Evolutionary conservation across 2,888 invertebrate genomes (phyloP).

Genomic region (Patella caerulea): DNA sequence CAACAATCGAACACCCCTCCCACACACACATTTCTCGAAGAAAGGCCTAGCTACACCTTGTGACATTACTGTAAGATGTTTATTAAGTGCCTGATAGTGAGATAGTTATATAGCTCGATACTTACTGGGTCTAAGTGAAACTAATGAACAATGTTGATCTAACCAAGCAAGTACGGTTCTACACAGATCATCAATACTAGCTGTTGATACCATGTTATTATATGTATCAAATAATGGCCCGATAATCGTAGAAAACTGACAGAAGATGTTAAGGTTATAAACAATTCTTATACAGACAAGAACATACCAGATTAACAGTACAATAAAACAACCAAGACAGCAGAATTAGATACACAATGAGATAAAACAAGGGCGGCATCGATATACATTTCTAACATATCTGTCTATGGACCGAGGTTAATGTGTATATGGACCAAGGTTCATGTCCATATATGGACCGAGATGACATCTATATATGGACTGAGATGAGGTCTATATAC

Average conservation of each 20-base stretch:
- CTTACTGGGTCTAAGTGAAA: conserved; percentile 92
- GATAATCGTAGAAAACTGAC: conserved; percentile 91
- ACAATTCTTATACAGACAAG: no score
- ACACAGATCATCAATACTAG: conserved; percentile 91
- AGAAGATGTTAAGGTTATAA: no score
- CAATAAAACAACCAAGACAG: no score
- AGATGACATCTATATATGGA: no score
- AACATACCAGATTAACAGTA: no score
- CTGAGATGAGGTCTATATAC: no score
- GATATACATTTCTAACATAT: no score
- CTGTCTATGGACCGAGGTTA: no score
- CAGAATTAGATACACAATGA: no score
- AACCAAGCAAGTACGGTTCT: conserved; percentile 94
- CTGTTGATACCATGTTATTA: conserved; percentile 91
- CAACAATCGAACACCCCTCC: not conserved
- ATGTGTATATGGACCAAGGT: no score
- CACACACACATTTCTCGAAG: not conserved
- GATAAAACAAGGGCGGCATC: no score
- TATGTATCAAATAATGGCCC: conserved; percentile 91
- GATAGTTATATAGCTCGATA: conserved; percentile 7
- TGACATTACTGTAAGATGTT: not conserved
- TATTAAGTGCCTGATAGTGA: not conserved
- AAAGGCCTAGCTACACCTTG: not conserved
- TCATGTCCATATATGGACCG: no score
- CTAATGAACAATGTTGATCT: conserved; percentile 95